Base-by-base conservation (phyloP, 2,113 vertebrate genomes). In the Trogon surrucura region DNA sequence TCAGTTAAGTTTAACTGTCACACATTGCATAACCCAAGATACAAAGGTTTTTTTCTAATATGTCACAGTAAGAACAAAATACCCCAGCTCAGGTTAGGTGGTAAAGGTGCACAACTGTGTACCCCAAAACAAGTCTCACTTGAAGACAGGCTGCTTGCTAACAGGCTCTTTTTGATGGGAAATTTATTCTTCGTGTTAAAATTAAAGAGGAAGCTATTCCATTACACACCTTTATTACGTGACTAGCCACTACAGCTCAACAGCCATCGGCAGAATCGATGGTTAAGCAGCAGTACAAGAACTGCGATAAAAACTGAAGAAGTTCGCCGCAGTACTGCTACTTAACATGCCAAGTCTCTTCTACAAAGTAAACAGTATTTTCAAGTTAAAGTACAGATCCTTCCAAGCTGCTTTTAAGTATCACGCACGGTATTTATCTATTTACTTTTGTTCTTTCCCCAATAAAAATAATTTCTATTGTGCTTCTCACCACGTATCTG, bases 401-500 rank as follows among this genome's bases (percentile, higher is more conserved):
- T 72, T 91, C 53, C 67, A 91, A 77, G 48, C 11, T 53, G 15
- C 18, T 80, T 66, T 91, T 74, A 89, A 88, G 80, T 87, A 72
- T 32, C 65, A 93, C 6, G 17, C n/a, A 80, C 26, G 30, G 29
- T 84, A 53, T 66, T 85, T 71, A 94, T 61, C 72, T 53, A 92
- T 38, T 95, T 88, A 70, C 44, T 78, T 91, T 78, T 83, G 27
- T 74, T 79, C 90, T 83, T 89, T 54, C 27, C 87, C 67, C 27
- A 88, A 83, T 47, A 57, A 85, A 90, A 91, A 88, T 78, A 88
- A 91, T 75, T 9, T 83, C 23, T 77, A 29, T 94, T 98, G 95
- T 97, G 97, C 97, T 98, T 97, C 91, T 95, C 45, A 27, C 27
- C 62, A 79, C 47, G 50, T 73, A 88, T 50, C 41, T 80, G 89